Evolutionary conservation across 2,888 invertebrate species (phyloP), one percentile per base, ranked within the genome.

Genomic region (Metalampra italica): DNA sequence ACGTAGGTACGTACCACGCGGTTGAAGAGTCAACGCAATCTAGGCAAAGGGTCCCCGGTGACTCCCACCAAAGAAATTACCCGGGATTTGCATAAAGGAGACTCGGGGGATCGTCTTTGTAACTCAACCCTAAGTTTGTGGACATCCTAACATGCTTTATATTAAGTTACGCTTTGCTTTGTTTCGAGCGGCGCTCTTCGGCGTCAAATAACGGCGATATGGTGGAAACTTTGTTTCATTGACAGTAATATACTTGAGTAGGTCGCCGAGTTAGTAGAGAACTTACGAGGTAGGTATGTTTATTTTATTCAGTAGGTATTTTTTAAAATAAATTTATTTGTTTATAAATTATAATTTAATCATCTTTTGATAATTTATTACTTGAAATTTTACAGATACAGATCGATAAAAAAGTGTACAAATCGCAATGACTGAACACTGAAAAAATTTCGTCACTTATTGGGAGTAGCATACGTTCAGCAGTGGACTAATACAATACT

Each of bases 21-120:
- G 73, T 74, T 73, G 73, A 72, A 72, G 76, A 78, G 78, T 78
- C 76, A 80, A 80, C 76, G 74, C 80, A 82, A 83, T 83, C 77
- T 81, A 70, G 67, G 68, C 71, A 72, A 81, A 78, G 71, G 78
- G 77, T 78, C 82, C 73, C 78, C 63, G 69, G 78, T 66, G 82
- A 79, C 78, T 78, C 77, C 76, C 79, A 78, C 83, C 76, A 76
- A 81, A 81, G 83, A 82, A 86, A 84, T 85, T 84, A 83, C 82
- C 72, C 72, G 64, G 76, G 76, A 85, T 85, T 87, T 84, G 78
- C 86, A 85, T 87, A 84, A 85, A 85, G 82, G 82, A 80, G 81
- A 80, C 78, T 77, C 80, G 57, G 66, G 81, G 78, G 85, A 77
- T 71, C 72, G 75, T 75, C 82, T 84, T 82, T 80, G 83, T 78